These are phyloP conservation scores for Ophion ellenae DNA, from an alignment of 2,888 invertebrate genomes.

Conservation along the genomic window DNA sequence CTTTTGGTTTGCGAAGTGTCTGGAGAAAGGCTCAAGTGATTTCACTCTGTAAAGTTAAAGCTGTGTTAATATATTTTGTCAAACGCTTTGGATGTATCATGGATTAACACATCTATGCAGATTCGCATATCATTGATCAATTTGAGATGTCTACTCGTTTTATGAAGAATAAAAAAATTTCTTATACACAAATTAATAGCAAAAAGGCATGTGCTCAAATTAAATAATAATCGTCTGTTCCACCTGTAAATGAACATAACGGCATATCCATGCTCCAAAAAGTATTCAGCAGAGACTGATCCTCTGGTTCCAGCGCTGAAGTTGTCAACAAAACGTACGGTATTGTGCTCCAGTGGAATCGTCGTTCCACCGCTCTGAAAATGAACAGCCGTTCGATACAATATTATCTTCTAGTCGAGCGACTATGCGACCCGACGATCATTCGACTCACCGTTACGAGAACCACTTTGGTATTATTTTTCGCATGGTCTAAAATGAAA, in stretches of 20 bases:
- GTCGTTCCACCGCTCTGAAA: conserved; percentile 97
- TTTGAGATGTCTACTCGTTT: too few species aligned
- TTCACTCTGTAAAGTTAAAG: conserved; percentile 87
- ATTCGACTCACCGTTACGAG: conserved; percentile 89
- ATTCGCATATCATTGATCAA: not conserved
- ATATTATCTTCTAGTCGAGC: not conserved
- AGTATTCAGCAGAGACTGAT: conserved; percentile 97
- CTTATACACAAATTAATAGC: not conserved
- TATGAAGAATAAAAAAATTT: too few species aligned
- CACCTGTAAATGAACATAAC: conserved; percentile 96
- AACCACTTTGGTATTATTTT: conserved; percentile 89
- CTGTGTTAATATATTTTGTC: not conserved
- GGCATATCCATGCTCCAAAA: conserved; percentile 93
- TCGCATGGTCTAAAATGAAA: conserved; percentile 90
- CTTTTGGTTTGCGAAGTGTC: conserved; percentile 93
- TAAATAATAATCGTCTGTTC: conserved; percentile 9
- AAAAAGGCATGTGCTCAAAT: conserved; percentile 59
- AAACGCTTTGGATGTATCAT: not conserved
- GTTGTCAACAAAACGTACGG: conserved; percentile 99
- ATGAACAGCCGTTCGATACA: not conserved
- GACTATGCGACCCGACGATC: not conserved
- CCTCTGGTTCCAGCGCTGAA: conserved; percentile 99
- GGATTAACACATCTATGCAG: not conserved
- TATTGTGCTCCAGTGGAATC: conserved; percentile 97
- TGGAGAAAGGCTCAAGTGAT: conserved; percentile 95